A percentile compares a stretch with the other conserved stretches of the same genome.
phyloP scores from a whole-genome alignment of 1,140 invertebrate species.

The Caerostris darwini region DNA sequence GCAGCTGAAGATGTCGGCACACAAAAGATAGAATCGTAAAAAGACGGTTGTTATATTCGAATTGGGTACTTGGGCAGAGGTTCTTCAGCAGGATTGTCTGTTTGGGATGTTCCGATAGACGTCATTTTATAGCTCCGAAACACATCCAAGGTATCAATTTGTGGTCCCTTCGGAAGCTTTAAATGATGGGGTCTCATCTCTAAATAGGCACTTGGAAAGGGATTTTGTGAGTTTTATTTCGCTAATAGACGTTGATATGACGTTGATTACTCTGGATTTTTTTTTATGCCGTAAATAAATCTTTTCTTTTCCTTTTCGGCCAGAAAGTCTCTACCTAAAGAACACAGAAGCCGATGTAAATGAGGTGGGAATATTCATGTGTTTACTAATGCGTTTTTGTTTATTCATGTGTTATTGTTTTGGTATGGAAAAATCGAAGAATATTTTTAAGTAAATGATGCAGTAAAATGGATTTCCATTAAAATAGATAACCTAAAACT shows the following conservation, averaged over 20 bases:
- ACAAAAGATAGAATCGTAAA: background rate
- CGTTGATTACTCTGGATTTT: background rate
- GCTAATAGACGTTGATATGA: constrained; percentile 1
- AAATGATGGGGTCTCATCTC: constrained; percentile 7
- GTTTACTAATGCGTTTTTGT: too few species aligned
- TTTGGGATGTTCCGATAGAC: background rate
- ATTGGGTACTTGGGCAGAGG: background rate
- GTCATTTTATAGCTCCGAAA: background rate
- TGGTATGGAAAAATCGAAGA: too few species aligned
- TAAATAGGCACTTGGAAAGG: background rate
- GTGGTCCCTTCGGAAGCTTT: background rate
- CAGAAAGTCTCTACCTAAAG: background rate
- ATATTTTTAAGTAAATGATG: too few species aligned
- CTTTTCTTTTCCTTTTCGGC: background rate
- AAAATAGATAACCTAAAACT: too few species aligned
- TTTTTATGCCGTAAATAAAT: background rate
- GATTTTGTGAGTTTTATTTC: constrained; percentile 29
- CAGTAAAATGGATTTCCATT: too few species aligned
- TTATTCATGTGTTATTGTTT: too few species aligned
- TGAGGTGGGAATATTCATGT: background rate
- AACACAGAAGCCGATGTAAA: background rate
- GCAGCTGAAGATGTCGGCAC: background rate
- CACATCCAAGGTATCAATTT: constrained; percentile 13
- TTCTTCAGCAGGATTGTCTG: background rate
- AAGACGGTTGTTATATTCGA: background rate